Conservation (phyloP, 2,888 invertebrate genomes). For the Protodeltote pygarga region DNA sequence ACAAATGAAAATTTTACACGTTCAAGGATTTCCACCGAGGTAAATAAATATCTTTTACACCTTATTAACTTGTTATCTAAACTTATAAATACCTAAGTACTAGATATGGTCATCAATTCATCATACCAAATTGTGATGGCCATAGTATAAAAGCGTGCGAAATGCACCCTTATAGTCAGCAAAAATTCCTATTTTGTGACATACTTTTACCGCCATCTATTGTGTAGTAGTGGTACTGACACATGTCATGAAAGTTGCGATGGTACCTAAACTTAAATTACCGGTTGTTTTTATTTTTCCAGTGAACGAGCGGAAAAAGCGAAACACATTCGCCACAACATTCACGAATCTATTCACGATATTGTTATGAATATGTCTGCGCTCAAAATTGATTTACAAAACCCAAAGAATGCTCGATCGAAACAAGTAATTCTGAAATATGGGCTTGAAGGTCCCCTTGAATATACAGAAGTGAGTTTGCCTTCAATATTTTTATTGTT, state of each 20-base stretch:
- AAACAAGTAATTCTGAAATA: slow-evolving; percentile 81
- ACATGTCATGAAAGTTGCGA: too few relatives aligned
- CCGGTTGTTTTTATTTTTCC: slow-evolving; percentile 32
- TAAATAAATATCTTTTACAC: slow-evolving; percentile 53
- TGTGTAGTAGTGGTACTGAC: too few relatives aligned
- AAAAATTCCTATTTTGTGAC: too few relatives aligned
- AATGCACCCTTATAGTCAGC: too few relatives aligned
- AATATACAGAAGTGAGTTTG: slow-evolving; percentile 84
- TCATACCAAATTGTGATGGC: too few relatives aligned
- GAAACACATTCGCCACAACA: slow-evolving; percentile 89
- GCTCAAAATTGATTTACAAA: slow-evolving; percentile 82
- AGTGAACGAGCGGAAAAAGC: slow-evolving; percentile 91
- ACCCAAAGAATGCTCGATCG: slow-evolving; percentile 71
- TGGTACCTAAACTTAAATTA: too few relatives aligned
- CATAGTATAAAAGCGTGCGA: too few relatives aligned
- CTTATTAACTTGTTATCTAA: not conserved
- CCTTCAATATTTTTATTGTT: not conserved
- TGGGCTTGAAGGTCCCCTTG: slow-evolving; percentile 83
- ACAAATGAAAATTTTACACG: slow-evolving; percentile 95
- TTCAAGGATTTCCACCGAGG: slow-evolving; percentile 92
- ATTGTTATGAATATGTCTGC: slow-evolving; percentile 87
- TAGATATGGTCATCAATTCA: too few relatives aligned
- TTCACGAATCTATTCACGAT: slow-evolving; percentile 92
- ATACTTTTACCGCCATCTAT: too few relatives aligned
- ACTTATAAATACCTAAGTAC: too few relatives aligned